phyloP scores from a whole-genome alignment of 1,140 invertebrate species.

The Aphelenchoides besseyi region DNA sequence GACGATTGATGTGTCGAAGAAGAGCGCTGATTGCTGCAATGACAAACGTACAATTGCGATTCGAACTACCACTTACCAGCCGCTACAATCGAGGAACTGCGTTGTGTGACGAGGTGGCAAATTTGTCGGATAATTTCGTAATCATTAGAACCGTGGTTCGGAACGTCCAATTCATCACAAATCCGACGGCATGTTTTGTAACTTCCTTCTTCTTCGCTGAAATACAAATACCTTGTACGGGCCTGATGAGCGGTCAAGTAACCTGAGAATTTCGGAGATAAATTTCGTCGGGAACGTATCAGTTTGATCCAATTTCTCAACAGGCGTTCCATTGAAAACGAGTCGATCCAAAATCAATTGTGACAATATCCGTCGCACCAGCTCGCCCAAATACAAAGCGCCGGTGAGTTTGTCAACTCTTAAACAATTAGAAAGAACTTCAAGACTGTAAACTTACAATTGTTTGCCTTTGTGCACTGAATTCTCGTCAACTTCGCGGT shows the following conservation, averaged over 20 bases:
- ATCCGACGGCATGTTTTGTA: conserved; percentile 58
- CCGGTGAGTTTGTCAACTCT: conserved; percentile 62
- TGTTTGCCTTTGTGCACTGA: conserved; percentile 61
- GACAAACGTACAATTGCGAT: neutral
- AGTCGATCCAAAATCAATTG: conserved; percentile 55
- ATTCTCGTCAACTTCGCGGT: conserved; percentile 55
- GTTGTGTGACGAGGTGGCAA: conserved; percentile 54
- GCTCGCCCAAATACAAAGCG: conserved; percentile 60
- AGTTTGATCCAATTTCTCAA: conserved; percentile 51
- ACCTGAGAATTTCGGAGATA: conserved; percentile 60
- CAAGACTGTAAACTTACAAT: conserved; percentile 40
- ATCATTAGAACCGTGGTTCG: conserved; percentile 57
- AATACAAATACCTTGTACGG: conserved; percentile 20
- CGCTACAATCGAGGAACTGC: conserved; percentile 60
- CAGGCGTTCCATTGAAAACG: conserved; percentile 51
- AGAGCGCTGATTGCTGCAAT: conserved; percentile 58
- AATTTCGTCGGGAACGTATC: conserved; percentile 61
- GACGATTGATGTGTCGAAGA: conserved; percentile 51
- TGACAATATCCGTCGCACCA: conserved; percentile 54
- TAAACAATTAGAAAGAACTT: conserved; percentile 30
- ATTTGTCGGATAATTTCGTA: conserved; percentile 58
- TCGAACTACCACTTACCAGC: conserved; percentile 41
- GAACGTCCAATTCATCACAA: conserved; percentile 61
- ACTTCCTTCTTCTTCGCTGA: conserved; percentile 54
- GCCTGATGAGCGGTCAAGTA: conserved; percentile 12